phyloP scores from a whole-genome alignment of 1,140 invertebrate genomes.

The Halictus rubicundus region DNA sequence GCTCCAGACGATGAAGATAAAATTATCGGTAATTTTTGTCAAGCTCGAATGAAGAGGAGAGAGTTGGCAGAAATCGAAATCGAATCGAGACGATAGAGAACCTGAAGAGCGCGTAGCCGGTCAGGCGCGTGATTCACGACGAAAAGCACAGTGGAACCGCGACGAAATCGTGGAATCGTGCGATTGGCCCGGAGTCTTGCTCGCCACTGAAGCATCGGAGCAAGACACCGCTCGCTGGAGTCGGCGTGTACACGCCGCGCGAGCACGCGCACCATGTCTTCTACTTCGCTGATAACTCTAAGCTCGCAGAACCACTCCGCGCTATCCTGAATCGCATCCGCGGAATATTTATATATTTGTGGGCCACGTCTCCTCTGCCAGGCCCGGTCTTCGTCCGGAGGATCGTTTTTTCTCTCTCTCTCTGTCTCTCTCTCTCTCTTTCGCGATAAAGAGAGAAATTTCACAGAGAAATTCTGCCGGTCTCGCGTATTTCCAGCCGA shows the following conservation, averaged over 20 bases:
- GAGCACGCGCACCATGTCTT: slow-evolving; percentile 73
- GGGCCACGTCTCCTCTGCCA: background rate
- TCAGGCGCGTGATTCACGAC: background rate
- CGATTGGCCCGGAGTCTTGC: slow-evolving; percentile 75
- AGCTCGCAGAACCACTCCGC: slow-evolving; percentile 39
- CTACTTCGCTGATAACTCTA: slow-evolving; percentile 45
- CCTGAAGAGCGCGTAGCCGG: background rate
- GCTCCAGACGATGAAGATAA: too few relatives aligned
- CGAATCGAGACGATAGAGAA: slow-evolving; percentile 4
- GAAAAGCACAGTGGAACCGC: slow-evolving; percentile 6
- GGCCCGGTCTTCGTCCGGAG: slow-evolving; percentile 10
- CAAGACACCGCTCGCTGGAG: slow-evolving; percentile 61
- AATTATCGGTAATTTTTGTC: too few relatives aligned
- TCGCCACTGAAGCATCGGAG: slow-evolving; percentile 72
- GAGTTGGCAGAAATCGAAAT: background rate
- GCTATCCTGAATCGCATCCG: slow-evolving; percentile 21
- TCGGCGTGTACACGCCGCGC: slow-evolving; percentile 46
- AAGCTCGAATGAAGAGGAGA: too few relatives aligned
- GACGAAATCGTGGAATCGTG: slow-evolving; percentile 50
- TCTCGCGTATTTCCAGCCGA: too few relatives aligned
- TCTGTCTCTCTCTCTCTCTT: background rate
- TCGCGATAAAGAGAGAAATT: too few relatives aligned
- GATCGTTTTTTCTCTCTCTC: background rate
- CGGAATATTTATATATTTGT: slow-evolving; percentile 53
- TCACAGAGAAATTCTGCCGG: too few relatives aligned